Evolutionary conservation across 2,888 invertebrate genomes (phyloP), one percentile per base, ranked within the genome.

Genomic region (Timema cristinae): DNA sequence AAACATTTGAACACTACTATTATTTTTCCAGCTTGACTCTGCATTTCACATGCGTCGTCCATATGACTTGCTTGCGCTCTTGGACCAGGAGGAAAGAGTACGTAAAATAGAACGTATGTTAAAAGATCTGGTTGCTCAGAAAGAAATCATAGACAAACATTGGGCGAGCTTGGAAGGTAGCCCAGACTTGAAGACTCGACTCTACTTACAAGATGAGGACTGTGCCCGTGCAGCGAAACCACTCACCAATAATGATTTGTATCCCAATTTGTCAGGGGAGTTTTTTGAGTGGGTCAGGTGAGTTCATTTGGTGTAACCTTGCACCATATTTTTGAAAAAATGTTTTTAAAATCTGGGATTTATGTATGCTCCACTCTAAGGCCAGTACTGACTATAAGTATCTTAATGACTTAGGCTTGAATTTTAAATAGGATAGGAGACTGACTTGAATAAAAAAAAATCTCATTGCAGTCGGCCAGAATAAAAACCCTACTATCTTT

Each of bases 81-180:
- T 93, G 78, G 90, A 91, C 74, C 93, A 94, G 83, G 92, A 92
- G 79, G 87, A 87, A 59, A 83, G 91, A 48, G 87, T 87, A 79
- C 84, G 86, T 68, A 86, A 86, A 73, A 86, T 90, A 67, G 85
- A 86, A 73, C 84, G 84, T 66, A 80, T 91, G 61, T 88, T 90
- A 79, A 83, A 88, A 77, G 89, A 90, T 77, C 85, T 93, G 71
- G 81, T 86, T 11, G 83, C 83, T 6, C 86, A 88, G 70, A 91
- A 91, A 79, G 84, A 85, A 68, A 82, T 86, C 11, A 88, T 92
- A 72, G 89, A 90, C 76, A 84, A 83, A 67, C 81, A 88, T 75
- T 89, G 88, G 86, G 78, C 82, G 0, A 82, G 84, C 15, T 79
- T 89, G 54, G 85, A 86, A 78, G 85, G 85, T 73, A 87, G 89